Percentiles rank a stretch among this genome's conserved stretches.
Conservation (phyloP, 1,140 invertebrate species). For the Temnothorax nylanderi region DNA sequence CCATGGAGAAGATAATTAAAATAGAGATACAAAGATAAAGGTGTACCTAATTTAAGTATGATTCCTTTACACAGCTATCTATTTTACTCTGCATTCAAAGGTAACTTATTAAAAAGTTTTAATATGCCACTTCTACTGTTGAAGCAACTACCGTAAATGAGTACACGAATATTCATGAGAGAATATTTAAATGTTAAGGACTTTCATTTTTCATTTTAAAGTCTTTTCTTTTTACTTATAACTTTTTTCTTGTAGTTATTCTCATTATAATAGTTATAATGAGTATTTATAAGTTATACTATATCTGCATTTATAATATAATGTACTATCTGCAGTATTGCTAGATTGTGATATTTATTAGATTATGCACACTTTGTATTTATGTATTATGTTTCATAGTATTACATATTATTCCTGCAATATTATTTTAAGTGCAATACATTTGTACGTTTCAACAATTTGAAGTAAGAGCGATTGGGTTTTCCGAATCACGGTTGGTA, state of each 20-base stretch:
- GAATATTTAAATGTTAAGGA: conserved; percentile 10
- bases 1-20: not conserved
- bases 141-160: not conserved
- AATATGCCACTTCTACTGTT: not conserved
- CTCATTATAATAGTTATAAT: too few species aligned
- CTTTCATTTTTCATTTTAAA: not conserved
- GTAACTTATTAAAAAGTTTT: not conserved
- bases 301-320: not conserved
- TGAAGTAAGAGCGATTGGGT: not conserved
- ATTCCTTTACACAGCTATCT: not conserved
- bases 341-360: not conserved
- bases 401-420: not conserved
- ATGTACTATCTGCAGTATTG: not conserved
- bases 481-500: not conserved
- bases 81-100: not conserved
- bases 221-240: not conserved
- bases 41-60: not conserved
- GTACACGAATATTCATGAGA: not conserved
- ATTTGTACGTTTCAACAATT: not conserved
- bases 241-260: not conserved
- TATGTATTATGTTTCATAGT: not conserved
- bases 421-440: not conserved
- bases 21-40: not conserved
- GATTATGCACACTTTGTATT: not conserved
- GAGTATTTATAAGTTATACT: too few species aligned